These are phyloP conservation scores for Serinus canaria DNA, from an alignment of 2,113 vertebrate genomes.

Conservation along the genomic window DNA sequence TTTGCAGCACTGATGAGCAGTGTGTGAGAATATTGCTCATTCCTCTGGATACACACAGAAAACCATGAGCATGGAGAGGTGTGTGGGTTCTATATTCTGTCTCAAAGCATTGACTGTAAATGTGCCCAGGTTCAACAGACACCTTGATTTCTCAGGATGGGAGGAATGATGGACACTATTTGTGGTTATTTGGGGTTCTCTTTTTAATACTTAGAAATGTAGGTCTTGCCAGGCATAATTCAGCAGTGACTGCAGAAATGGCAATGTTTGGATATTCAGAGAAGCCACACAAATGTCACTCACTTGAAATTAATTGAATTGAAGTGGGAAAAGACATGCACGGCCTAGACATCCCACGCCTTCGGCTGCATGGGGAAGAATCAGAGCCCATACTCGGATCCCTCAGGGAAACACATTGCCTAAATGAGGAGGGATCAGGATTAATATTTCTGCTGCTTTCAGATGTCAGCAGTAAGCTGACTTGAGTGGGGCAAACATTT, in stretches of 20 bases:
- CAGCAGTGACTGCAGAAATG: not conserved
- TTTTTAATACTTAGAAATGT: not conserved
- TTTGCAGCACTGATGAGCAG: not conserved
- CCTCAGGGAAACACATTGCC: not conserved
- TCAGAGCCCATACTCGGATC: not conserved
- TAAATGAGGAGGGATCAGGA: not conserved
- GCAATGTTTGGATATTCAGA: not conserved
- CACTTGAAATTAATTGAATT: not conserved
- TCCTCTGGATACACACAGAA: not conserved
- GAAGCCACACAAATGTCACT: not conserved
- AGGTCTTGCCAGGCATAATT: not conserved
- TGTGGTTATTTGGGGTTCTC: not conserved
- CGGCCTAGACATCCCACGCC: not conserved
- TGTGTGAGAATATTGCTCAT: not conserved
- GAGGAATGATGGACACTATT: not conserved
- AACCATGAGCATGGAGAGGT: not conserved
- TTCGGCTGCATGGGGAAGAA: not conserved
- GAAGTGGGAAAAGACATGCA: not conserved
- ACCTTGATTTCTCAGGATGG: not conserved
- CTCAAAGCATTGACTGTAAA: not conserved
- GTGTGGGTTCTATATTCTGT: rapidly evolving
- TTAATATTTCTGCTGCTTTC: not conserved
- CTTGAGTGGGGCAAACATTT: not conserved
- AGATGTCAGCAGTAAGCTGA: not conserved
- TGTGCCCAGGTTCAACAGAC: not conserved